Evolutionary conservation across 2,888 invertebrate genomes (phyloP).

Genomic region (Sphecodes monilicornis): DNA sequence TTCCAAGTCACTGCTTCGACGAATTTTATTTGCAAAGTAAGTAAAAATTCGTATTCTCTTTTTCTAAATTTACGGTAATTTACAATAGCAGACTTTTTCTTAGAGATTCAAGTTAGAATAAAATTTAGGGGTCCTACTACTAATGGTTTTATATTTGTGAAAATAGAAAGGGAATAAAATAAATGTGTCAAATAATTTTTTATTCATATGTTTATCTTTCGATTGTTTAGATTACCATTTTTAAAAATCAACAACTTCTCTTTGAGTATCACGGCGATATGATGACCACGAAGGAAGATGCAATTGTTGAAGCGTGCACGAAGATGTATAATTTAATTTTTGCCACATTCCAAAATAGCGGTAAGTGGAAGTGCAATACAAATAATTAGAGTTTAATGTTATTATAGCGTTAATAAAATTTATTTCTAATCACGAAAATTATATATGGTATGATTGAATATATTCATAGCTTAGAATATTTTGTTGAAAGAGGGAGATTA

Average conservation of each 20-base stretch:
- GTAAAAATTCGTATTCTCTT: slow-evolving; percentile 2
- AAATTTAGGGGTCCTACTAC: too few relatives aligned
- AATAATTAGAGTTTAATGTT: not conserved
- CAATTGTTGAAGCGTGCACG: slow-evolving; percentile 70
- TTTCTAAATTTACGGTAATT: not conserved
- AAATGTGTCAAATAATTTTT: not conserved
- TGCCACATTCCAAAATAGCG: not conserved
- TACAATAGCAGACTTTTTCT: not conserved
- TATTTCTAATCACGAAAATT: not conserved
- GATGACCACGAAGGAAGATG: slow-evolving; percentile 68
- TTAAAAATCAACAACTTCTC: slow-evolving; percentile 60
- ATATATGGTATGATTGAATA: too few relatives aligned
- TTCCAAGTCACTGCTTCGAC: slow-evolving; percentile 45
- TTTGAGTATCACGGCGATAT: slow-evolving; percentile 72
- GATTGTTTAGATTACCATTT: slow-evolving; percentile 70
- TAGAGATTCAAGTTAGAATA: not conserved
- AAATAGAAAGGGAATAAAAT: not conserved
- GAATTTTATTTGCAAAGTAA: slow-evolving; percentile 76
- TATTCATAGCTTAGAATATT: not conserved
- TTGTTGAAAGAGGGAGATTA: too few relatives aligned
- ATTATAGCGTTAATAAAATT: not conserved
- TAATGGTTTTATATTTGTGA: not conserved
- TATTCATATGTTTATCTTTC: not conserved
- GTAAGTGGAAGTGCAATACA: slow-evolving; percentile 28
- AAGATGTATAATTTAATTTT: slow-evolving; percentile 70